A percentile compares a stretch with the other conserved stretches of the same genome.
Evolutionary conservation across 2,113 vertebrate species (phyloP).

Genomic region (Oceanites oceanicus): DNA sequence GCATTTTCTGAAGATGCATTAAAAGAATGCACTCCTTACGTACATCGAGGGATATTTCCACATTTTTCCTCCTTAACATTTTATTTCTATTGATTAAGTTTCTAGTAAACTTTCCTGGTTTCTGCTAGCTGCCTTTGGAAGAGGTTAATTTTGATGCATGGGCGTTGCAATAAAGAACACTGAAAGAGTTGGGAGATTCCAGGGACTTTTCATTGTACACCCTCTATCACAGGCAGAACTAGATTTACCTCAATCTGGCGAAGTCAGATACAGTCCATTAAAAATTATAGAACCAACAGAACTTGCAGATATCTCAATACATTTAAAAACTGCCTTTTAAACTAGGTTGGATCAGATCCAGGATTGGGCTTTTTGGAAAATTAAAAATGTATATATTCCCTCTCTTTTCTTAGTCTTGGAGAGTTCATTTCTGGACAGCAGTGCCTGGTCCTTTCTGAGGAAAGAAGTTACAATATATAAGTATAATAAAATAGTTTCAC

Average conservation of each 20-base stretch:
- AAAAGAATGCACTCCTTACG: rapidly evolving
- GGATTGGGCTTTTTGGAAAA: not conserved
- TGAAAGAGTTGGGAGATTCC: not conserved
- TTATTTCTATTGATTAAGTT: not conserved
- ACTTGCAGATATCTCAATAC: not conserved
- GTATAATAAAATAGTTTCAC: not conserved
- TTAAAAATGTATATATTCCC: not conserved
- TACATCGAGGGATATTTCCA: not conserved
- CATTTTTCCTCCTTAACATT: not conserved
- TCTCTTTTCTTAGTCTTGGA: not conserved
- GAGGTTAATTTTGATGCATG: not conserved
- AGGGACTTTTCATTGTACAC: not conserved
- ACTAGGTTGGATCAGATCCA: not conserved
- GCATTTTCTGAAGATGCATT: not conserved
- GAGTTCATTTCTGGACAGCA: not conserved
- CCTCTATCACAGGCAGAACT: not conserved
- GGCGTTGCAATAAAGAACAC: not conserved
- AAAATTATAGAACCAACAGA: not conserved
- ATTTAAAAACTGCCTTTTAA: not conserved
- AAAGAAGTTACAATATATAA: not conserved
- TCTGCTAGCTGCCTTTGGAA: not conserved
- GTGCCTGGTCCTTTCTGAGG: not conserved
- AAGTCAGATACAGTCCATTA: not conserved
- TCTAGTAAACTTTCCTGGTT: not conserved
- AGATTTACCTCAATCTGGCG: not conserved